These are phyloP conservation scores for Agapornis canus DNA, from an alignment of 2,797 vertebrate genomes.

Conservation along the genomic window DNA sequence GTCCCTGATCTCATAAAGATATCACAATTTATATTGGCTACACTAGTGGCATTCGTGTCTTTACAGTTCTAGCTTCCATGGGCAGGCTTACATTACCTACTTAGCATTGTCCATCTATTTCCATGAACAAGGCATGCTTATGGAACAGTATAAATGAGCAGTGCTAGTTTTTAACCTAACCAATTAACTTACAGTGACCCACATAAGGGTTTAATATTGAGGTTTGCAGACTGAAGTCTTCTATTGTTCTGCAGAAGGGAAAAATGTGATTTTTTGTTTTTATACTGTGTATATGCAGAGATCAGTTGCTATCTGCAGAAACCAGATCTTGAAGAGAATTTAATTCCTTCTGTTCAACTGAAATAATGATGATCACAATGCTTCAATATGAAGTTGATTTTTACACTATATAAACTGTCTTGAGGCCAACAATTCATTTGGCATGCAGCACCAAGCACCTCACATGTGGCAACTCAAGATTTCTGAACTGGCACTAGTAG, in stretches of 20 bases:
- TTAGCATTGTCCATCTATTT: background rate
- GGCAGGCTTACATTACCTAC: background rate
- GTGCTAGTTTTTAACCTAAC: background rate
- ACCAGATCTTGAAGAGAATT: background rate
- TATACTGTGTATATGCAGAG: background rate
- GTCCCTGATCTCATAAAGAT: background rate
- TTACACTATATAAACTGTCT: background rate
- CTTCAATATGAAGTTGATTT: background rate
- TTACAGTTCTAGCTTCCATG: background rate
- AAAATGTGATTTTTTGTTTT: background rate
- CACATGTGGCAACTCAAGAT: background rate
- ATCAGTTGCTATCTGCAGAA: background rate
- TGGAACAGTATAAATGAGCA: background rate
- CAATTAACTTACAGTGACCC: background rate
- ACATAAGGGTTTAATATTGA: background rate
- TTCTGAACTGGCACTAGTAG: background rate
- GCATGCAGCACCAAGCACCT: background rate
- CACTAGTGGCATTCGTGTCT: background rate
- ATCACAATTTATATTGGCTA: background rate
- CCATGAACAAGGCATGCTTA: background rate
- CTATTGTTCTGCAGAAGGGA: background rate
- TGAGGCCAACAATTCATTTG: background rate
- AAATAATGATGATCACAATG: background rate
- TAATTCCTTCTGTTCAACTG: background rate
- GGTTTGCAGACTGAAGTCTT: background rate